Percentiles rank a stretch among this genome's conserved stretches.
Evolutionary conservation across 1,140 invertebrate species (phyloP).

Genomic region (Heliconius nattereri): DNA sequence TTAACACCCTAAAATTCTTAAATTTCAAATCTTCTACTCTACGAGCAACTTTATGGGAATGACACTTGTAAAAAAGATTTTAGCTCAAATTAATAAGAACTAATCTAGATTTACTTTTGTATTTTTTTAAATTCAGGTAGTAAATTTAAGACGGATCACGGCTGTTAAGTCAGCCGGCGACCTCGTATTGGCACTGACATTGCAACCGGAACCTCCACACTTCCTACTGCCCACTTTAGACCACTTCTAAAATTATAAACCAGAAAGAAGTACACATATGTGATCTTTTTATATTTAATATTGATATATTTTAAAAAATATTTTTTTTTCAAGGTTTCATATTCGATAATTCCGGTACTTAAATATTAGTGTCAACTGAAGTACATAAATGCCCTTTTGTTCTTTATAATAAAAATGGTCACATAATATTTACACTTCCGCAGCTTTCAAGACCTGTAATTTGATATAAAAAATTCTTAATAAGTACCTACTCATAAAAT

Average conservation of each 20-base stretch:
- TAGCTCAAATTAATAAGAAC: neutral
- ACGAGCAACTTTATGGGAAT: neutral
- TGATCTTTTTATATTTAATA: neutral
- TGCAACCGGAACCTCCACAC: slow-evolving; percentile 60
- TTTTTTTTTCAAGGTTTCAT: neutral
- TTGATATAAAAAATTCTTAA: neutral
- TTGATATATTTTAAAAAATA: too few species aligned
- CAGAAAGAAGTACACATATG: slow-evolving; percentile 1
- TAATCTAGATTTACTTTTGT: neutral
- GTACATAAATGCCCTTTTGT: neutral
- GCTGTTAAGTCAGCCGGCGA: slow-evolving; percentile 45
- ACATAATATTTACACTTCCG: neutral
- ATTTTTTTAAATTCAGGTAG: neutral
- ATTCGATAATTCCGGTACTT: neutral
- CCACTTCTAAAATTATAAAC: neutral
- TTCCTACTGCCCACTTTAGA: slow-evolving; percentile 50
- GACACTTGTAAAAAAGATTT: too few species aligned
- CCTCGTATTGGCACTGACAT: slow-evolving; percentile 69
- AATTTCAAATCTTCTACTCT: neutral
- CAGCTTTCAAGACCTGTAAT: neutral
- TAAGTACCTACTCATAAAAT: neutral
- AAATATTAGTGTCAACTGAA: neutral
- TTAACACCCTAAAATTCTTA: neutral
- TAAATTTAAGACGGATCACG: slow-evolving; percentile 13
- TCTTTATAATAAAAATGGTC: neutral